Conservation (phyloP, 2,888 invertebrate species). For the Leptinotarsa peninsularis region DNA sequence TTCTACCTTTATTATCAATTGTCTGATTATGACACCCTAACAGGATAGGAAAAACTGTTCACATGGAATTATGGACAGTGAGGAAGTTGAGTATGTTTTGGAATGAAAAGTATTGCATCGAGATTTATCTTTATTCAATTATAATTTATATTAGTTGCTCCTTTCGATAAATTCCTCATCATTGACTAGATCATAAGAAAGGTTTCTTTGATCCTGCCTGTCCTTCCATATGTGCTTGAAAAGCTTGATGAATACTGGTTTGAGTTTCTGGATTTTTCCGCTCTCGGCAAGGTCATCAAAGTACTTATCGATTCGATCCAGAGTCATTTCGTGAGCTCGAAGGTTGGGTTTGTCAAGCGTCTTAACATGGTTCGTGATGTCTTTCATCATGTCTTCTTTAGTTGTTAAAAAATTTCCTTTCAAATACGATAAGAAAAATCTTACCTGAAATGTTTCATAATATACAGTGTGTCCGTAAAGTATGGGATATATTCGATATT, state of each 20-base stretch:
- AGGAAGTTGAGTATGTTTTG: too few relatives aligned
- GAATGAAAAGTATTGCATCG: too few relatives aligned
- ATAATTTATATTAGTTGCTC: background rate
- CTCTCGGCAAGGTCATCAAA: conserved; percentile 76
- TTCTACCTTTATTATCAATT: too few relatives aligned
- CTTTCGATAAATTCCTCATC: conserved; percentile 67
- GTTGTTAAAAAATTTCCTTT: conserved; percentile 70
- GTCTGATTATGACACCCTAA: too few relatives aligned
- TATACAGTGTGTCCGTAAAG: too few relatives aligned
- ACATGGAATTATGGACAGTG: too few relatives aligned
- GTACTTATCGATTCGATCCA: conserved; percentile 78
- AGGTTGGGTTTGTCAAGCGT: conserved; percentile 64
- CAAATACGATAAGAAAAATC: conserved; percentile 73
- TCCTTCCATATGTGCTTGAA: conserved; percentile 71
- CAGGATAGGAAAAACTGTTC: too few relatives aligned
- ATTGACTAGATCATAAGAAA: conserved; percentile 75
- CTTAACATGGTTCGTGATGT: conserved; percentile 71
- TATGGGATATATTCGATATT: too few relatives aligned
- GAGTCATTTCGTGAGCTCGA: conserved; percentile 76
- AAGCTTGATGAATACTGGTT: conserved; percentile 76
- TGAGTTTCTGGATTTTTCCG: conserved; percentile 74
- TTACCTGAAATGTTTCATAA: conserved; percentile 64
- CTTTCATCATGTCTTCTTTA: conserved; percentile 73
- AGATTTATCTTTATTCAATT: background rate
- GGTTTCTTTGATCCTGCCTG: conserved; percentile 73